Evolutionary conservation across 2,888 invertebrate genomes (phyloP).

Genomic region (Kryphioiulus occultus): DNA sequence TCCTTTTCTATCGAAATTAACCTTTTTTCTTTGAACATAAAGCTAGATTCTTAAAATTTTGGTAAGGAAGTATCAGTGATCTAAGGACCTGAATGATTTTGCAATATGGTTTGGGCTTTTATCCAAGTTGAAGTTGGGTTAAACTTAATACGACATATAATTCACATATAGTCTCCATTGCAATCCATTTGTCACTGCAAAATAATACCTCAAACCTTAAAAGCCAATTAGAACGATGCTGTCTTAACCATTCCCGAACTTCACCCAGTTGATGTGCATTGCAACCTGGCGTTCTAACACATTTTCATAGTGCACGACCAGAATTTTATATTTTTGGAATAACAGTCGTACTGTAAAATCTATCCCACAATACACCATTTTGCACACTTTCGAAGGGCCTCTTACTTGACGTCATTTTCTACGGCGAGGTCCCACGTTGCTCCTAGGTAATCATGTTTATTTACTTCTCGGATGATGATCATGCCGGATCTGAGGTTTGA

Average conservation of each 20-base stretch:
- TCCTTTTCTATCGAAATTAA: background rate
- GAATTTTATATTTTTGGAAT: conserved; percentile 33
- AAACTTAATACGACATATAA: no score
- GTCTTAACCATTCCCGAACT: background rate
- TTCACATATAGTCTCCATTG: background rate
- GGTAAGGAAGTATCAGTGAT: background rate
- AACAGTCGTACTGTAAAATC: background rate
- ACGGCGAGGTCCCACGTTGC: background rate
- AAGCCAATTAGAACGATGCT: background rate
- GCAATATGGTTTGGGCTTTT: background rate
- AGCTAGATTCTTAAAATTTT: background rate
- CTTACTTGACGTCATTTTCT: background rate
- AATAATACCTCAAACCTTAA: background rate
- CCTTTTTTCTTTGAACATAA: background rate
- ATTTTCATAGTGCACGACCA: background rate
- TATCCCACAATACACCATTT: background rate
- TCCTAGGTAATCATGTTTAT: background rate
- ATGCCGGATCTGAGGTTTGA: background rate
- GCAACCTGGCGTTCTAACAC: background rate
- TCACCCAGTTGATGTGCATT: background rate
- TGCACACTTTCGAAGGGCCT: background rate
- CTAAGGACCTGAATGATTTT: background rate
- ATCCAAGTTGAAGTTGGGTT: no score
- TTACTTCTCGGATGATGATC: background rate
- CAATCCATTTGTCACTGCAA: background rate